These are phyloP conservation scores for Danaus plexippus DNA, from an alignment of 1,140 invertebrate species.

Conservation along the genomic window DNA sequence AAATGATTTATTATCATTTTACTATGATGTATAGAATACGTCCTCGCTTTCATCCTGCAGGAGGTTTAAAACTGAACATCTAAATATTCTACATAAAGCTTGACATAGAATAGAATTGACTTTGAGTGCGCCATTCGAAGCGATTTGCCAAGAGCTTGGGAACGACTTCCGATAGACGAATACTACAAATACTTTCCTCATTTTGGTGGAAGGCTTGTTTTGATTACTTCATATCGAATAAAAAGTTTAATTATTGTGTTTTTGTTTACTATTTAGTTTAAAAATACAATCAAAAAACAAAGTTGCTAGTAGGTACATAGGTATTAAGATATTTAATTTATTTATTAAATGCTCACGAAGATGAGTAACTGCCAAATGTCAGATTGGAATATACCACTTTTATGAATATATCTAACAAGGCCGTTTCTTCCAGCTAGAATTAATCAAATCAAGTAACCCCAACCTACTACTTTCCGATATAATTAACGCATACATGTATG, in stretches of 20 bases:
- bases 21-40: too few relatives aligned
- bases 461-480: conserved; percentile 69
- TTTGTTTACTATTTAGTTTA: too few relatives aligned
- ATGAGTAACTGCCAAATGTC: neutral
- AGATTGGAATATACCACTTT: conserved; percentile 48
- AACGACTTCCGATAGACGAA: conserved; percentile 47
- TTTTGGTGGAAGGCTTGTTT: conserved; percentile 37
- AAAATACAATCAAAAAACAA: too few relatives aligned
- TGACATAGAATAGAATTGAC: conserved; percentile 31
- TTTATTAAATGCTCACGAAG: too few relatives aligned
- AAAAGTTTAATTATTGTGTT: too few relatives aligned
- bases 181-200: conserved; percentile 40
- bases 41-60: too few relatives aligned
- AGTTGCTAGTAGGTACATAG: too few relatives aligned
- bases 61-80: conserved; percentile 1
- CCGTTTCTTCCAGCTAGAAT: conserved; percentile 62
- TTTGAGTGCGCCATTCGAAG: conserved; percentile 28
- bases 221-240: conserved; percentile 22
- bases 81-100: conserved; percentile 2
- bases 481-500: conserved; percentile 67
- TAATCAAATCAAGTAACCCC: conserved; percentile 71
- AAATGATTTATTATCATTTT: too few relatives aligned
- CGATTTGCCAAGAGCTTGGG: conserved; percentile 40
- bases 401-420: conserved; percentile 56
- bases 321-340: too few relatives aligned